phyloP scores from a whole-genome alignment of 2,797 vertebrate genomes.

The Sarcophilus harrisii region DNA sequence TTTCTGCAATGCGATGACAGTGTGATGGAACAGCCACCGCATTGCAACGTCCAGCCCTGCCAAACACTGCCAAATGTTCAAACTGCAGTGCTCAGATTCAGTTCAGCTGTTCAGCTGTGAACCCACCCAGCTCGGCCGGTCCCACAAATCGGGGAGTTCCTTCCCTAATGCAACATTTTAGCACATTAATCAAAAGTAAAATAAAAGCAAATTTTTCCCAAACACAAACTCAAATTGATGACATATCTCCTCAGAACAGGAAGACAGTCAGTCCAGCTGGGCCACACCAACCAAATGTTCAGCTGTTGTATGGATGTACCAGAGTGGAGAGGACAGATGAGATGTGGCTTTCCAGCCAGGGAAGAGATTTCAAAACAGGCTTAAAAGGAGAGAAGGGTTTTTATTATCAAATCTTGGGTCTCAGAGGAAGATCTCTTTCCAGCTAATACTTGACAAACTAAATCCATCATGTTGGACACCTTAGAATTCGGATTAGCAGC shows the following conservation, averaged over 20 bases:
- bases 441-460: constrained; percentile 51
- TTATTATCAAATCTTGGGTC: constrained; percentile 48
- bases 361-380: constrained; percentile 53
- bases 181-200: constrained; percentile 54
- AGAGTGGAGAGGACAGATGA: constrained; percentile 18
- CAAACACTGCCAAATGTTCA: constrained; percentile 1
- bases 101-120: constrained; percentile 27
- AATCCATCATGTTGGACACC: constrained; percentile 46
- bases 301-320: constrained; percentile 4
- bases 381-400: constrained; percentile 55
- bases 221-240: background rate
- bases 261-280: background rate
- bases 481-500: constrained; percentile 44
- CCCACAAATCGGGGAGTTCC: background rate
- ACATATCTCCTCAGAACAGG: constrained; percentile 28
- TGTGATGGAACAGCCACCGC: constrained; percentile 40
- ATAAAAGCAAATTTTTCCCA: constrained; percentile 42
- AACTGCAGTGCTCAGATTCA: background rate
- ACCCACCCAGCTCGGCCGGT: background rate
- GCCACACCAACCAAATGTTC: background rate
- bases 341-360: constrained; percentile 57
- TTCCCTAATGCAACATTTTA: constrained; percentile 29
- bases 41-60: background rate
- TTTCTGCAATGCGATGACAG: constrained; percentile 17
- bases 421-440: constrained; percentile 59